These are phyloP conservation scores for Lutraria rhynchaena DNA, from an alignment of 1,140 invertebrate genomes.

Conservation along the genomic window DNA sequence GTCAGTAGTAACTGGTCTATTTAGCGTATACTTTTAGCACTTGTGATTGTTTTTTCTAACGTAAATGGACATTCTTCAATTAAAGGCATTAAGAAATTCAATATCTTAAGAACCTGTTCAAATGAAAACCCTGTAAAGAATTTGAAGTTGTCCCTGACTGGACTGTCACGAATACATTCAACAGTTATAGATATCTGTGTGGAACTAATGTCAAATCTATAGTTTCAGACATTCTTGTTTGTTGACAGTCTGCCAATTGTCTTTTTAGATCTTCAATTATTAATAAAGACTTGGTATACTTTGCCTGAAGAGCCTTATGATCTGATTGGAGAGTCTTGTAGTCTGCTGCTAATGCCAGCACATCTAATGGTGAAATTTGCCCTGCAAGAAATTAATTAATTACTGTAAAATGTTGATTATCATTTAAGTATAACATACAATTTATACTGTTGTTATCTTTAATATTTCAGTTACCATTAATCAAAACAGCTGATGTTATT, in stretches of 20 bases:
- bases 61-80: slow-evolving; percentile 4
- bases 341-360: slow-evolving; percentile 43
- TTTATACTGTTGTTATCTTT: not conserved
- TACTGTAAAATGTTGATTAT: not conserved
- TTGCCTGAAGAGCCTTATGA: not conserved
- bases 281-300: not conserved
- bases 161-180: slow-evolving; percentile 13
- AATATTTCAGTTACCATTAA: slow-evolving; percentile 13
- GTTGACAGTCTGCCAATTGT: too few species aligned
- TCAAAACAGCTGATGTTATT: not conserved
- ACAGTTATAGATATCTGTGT: slow-evolving; percentile 2
- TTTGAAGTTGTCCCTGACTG: slow-evolving; percentile 26
- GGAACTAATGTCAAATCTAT: not conserved
- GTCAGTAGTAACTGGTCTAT: slow-evolving; percentile 40
- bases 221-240: not conserved
- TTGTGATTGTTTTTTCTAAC: not conserved
- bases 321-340: slow-evolving; percentile 1
- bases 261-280: not conserved
- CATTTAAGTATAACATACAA: not conserved
- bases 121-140: slow-evolving; percentile 45
- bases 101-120: slow-evolving; percentile 35
- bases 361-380: slow-evolving; percentile 10
- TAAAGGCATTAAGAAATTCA: slow-evolving; percentile 38
- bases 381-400: not conserved
- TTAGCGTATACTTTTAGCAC: slow-evolving; percentile 17